phyloP scores from a whole-genome alignment of 2,113 vertebrate genomes.

The Triplophysa rosa region DNA sequence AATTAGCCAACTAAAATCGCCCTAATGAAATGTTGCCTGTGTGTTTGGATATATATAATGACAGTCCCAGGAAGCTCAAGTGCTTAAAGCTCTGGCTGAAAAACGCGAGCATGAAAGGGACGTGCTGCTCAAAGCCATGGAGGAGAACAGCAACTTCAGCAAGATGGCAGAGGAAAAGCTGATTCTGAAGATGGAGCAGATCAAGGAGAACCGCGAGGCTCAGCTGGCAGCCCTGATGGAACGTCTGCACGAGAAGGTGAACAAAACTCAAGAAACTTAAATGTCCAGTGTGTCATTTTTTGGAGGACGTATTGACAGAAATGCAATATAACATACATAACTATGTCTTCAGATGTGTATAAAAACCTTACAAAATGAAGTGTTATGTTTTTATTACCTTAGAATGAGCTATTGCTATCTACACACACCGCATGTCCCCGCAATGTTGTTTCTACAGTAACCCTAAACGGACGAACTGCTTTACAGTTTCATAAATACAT shows the following conservation, averaged over 20 bases:
- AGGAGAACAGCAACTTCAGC: slow-evolving; percentile 99
- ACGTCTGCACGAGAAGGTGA: slow-evolving; percentile 94
- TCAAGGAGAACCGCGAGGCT: slow-evolving; percentile 94
- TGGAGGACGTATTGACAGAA: too few relatives aligned
- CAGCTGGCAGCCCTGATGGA: slow-evolving; percentile 90
- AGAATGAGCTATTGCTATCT: too few relatives aligned
- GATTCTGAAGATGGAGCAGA: slow-evolving; percentile 92
- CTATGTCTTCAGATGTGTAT: too few relatives aligned
- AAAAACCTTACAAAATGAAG: too few relatives aligned
- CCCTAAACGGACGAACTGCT: too few relatives aligned
- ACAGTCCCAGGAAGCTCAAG: slow-evolving; percentile 91
- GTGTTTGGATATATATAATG: slow-evolving; percentile 1
- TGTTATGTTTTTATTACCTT: too few relatives aligned
- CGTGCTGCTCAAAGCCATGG: slow-evolving; percentile 95
- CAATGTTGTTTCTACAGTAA: too few relatives aligned
- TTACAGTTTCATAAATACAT: too few relatives aligned
- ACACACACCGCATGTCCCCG: too few relatives aligned
- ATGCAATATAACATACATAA: too few relatives aligned
- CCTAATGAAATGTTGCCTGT: neutral
- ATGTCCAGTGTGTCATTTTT: too few relatives aligned
- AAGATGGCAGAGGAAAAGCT: slow-evolving; percentile 94
- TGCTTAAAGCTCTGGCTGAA: slow-evolving; percentile 88
- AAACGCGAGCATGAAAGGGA: slow-evolving; percentile 93
- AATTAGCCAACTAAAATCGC: slow-evolving; percentile 1
- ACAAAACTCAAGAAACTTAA: neutral